These are phyloP conservation scores for Cheiracanthium punctorium DNA, from an alignment of 2,888 invertebrate species.

Conservation along the genomic window DNA sequence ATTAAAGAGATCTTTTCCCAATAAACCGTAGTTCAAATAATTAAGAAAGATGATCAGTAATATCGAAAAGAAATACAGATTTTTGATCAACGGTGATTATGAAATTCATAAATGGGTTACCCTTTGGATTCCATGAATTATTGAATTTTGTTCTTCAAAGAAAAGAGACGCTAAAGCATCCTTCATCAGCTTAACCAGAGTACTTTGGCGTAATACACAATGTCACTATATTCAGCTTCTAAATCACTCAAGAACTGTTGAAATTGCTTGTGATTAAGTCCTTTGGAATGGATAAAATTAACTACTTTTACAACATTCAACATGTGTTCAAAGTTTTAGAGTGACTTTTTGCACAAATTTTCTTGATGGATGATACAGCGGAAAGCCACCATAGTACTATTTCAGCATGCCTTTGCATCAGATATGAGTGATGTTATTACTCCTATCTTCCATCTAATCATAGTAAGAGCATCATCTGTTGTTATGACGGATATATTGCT, in stretches of 20 bases:
- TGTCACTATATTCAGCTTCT: background rate
- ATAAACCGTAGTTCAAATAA: background rate
- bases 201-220: slow-evolving; percentile 1
- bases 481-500: background rate
- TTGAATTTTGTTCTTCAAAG: background rate
- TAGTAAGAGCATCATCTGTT: background rate
- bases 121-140: background rate
- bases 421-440: background rate
- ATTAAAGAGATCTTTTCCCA: background rate
- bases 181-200: background rate
- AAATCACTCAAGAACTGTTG: background rate
- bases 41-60: slow-evolving; percentile 8
- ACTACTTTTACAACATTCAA: background rate
- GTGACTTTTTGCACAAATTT: background rate
- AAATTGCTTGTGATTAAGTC: background rate
- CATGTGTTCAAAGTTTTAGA: background rate
- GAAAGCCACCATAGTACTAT: background rate
- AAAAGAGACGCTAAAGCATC: background rate
- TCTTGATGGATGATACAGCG: slow-evolving; percentile 5
- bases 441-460: background rate
- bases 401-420: background rate
- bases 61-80: slow-evolving; percentile 16
- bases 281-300: slow-evolving; percentile 6
- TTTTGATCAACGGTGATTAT: background rate
- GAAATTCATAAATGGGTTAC: background rate